Evolutionary conservation across 2,888 invertebrate genomes (phyloP).

Genomic region (Epirrita christyi): DNA sequence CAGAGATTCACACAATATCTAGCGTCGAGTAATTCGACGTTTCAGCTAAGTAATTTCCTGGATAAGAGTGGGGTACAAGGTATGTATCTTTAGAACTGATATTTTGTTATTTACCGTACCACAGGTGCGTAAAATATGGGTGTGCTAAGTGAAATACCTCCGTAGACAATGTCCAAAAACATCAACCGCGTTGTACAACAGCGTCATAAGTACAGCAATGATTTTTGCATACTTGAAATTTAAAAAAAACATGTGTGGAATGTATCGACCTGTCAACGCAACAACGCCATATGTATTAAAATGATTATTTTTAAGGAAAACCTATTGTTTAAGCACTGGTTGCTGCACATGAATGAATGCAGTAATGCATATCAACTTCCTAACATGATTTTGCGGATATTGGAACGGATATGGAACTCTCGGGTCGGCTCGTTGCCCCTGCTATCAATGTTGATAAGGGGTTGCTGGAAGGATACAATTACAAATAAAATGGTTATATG

Average conservation of each 20-base stretch:
- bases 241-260: too few relatives aligned
- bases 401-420: constrained; percentile 25
- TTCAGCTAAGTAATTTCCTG: constrained; percentile 98
- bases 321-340: background rate
- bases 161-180: too few relatives aligned
- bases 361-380: constrained; percentile 17
- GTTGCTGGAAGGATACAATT: background rate
- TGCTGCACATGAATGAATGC: constrained; percentile 7
- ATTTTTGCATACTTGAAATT: too few relatives aligned
- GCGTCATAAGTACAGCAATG: too few relatives aligned
- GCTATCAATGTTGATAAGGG: constrained; percentile 17
- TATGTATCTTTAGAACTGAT: constrained; percentile 75
- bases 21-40: constrained; percentile 99
- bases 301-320: background rate
- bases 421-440: constrained; percentile 19
- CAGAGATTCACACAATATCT: constrained; percentile 99
- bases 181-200: too few relatives aligned
- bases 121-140: background rate
- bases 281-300: too few relatives aligned
- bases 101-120: background rate
- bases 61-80: constrained; percentile 99
- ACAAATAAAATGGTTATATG: too few relatives aligned
- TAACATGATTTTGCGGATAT: constrained; percentile 1
- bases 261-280: too few relatives aligned
- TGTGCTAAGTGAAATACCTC: background rate